Base-by-base conservation (phyloP, 1,140 invertebrate species). In the Drosophila azteca region DNA sequence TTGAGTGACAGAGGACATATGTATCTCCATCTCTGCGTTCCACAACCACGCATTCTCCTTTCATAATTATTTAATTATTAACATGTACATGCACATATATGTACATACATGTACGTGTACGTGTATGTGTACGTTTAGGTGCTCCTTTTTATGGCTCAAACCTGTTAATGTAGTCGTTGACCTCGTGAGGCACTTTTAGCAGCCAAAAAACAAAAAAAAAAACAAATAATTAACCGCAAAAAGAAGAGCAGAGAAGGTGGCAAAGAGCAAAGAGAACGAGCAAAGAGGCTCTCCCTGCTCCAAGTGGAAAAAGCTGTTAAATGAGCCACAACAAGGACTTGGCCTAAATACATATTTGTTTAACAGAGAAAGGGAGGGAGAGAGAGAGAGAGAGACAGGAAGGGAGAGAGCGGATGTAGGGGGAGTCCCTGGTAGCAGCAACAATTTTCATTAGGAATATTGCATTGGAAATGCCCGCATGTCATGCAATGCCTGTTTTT, bases 301-400 rank as follows among this genome's bases (percentile, higher is more conserved):
- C 54, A 41, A 84, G 80, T 83, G 66, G 63, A 76, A 84, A 76
- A 54, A 65, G 80, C 79, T 84, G 80, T 79, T 75, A 75, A 87
- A 78, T 75, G 61, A 73, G 62, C 35, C 53, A 62, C 71, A 61
- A 84, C 71, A 61, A 83, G 80, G 76, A 79, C 62, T 60, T 75
- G 73, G 67, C 72, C 66, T 59, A 49, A 81, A 81, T 81, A 72
- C 71, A 76, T 73, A 66, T 71, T 73, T 73, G 59, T 17, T 43
- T 55, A 73, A 44, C 39, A 35, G 49, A 52, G 17, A 6, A 22
- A 43, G 31, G 20, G 20, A 46, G 9, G 2, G 50, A 57, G 9
- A 46, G 35, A 39, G 35, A 31, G 20, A 46, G 9, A 3, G 50
- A 57, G 9, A 46, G 35, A 39, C 11, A 31, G 22, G 44, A 1